Evolutionary conservation across 2,888 invertebrate species (phyloP), one percentile per base, ranked within the genome.

Genomic region (Cataglyphis cursor): DNA sequence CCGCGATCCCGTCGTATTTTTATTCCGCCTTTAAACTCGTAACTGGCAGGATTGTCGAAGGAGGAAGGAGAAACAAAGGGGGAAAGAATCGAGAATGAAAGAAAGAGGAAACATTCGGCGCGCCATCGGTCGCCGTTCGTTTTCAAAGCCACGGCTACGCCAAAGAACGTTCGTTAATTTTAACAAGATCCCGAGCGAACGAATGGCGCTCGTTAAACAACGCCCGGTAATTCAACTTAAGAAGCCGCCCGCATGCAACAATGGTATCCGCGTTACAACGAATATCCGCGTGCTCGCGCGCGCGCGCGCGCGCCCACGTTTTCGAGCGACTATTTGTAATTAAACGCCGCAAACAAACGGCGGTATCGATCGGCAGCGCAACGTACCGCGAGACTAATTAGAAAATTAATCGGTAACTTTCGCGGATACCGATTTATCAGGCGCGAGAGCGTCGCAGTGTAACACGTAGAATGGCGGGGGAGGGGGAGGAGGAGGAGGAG

Each of bases 381-480:
- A 44, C 81, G 78, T 44, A 81, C 73, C 83, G 74, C 82, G 76
- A 62, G 54, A 72, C 89, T 88, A 89, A 88, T 88, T 88, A 89
- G 88, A 88, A 89, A 88, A 89, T 89, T 88, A 88, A 88, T 88
- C 83, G 89, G 89, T 84, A 81, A 86, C 74, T 75, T 83, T 73
- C 70, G 65, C 66, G 73, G 68, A 31, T 83, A 62, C 35, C 76
- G 88, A 88, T 88, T 88, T 86, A 83, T 88, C 84, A 88, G 81
- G 61, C 9, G 59, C 62, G 15, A 38, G 15, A 38, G 61, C 61
- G 28, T 81, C 75, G 59, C 31, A 28, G 18, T 57, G 74, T 44
- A 54, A 31, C 62, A 10, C 35, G 31, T 15, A 44, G 44, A 44
- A 44, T 44, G 8, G 59, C 15, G 10, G 9, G 10, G 9, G n/a